Evolutionary conservation across 1,140 invertebrate species (phyloP), one percentile per base, ranked within the genome.

Genomic region (Metaphire vulgaris): DNA sequence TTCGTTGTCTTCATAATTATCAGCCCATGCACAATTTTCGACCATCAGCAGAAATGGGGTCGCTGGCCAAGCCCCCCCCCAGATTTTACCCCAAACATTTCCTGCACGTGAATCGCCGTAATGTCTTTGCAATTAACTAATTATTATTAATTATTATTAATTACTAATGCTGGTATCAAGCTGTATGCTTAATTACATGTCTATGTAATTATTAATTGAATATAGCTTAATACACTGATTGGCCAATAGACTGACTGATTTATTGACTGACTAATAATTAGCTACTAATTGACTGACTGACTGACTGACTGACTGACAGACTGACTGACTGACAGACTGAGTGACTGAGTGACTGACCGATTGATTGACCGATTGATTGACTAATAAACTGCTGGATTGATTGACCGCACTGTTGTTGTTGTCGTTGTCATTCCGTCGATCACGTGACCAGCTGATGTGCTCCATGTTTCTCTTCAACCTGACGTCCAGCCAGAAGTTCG

Each of bases 401-500:
- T 65, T 65, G 56, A 65, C n/a, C n/a, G n/a, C n/a, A n/a, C n/a
- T n/a, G n/a, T n/a, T n/a, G n/a, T n/a, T n/a, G n/a, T n/a, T n/a
- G n/a, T n/a, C n/a, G n/a, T n/a, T n/a, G n/a, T n/a, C n/a, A n/a
- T n/a, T n/a, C n/a, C n/a, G n/a, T n/a, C n/a, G n/a, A n/a, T n/a
- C n/a, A n/a, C n/a, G n/a, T n/a, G n/a, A n/a, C n/a, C 88, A 99
- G 95, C 96, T 95, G 91, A 91, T 92, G 86, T 93, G 94, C 73
- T 95, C 97, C 90, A 93, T 91, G 76, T 92, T 97, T 82, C 92
- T 98, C 80, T 99, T 98, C 87, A 95, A 98, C 89, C 91, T 98
- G 86, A 94, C 95, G 80, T 97, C 93, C 75, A 94, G 97, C 88
- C 97, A 97, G 88, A 98, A 98, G 88, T 99, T 99, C 88, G 97